Conservation (phyloP, 30 jellyfish, hydroid and myxozoan species). For the Nemopilema nomurai region DNA sequence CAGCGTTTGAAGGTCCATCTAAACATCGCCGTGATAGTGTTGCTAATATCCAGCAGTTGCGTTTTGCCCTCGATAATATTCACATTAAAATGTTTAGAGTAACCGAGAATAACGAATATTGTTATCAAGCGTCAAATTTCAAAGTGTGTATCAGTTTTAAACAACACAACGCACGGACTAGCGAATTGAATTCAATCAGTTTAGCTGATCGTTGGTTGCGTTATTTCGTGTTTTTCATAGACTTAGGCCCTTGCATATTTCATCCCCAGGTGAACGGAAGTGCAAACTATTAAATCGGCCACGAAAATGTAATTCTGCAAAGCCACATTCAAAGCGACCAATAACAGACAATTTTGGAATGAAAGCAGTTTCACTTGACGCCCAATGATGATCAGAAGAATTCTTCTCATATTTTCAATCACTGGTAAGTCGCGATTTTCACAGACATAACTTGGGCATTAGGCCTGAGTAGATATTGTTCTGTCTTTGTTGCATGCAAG, state of each 20-base stretch:
- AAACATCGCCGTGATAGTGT: no score
- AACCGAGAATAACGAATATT: no score
- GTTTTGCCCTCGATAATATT: no score
- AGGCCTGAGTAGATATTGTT: neutral
- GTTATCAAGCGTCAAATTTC: no score
- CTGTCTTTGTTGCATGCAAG: neutral
- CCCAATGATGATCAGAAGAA: slow-evolving; percentile 32
- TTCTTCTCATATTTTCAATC: slow-evolving; percentile 3
- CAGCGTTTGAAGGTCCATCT: no score
- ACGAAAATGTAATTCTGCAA: slow-evolving; percentile 19
- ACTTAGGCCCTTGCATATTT: neutral
- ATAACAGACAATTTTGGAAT: slow-evolving; percentile 4
- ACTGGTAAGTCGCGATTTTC: slow-evolving; percentile 28
- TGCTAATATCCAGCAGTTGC: no score
- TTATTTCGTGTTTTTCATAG: neutral
- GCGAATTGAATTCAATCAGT: neutral
- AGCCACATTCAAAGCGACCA: slow-evolving; percentile 27
- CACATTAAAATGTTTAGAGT: no score
- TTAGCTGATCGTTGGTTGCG: neutral
- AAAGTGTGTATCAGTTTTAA: no score
- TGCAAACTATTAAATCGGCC: slow-evolving; percentile 19
- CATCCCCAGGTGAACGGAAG: slow-evolving; percentile 44
- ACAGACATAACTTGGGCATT: no score
- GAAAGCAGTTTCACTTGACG: slow-evolving; percentile 34
- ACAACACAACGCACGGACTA: neutral